Conservation (phyloP, 2,113 vertebrate genomes). For the Tympanuchus pallidicinctus region DNA sequence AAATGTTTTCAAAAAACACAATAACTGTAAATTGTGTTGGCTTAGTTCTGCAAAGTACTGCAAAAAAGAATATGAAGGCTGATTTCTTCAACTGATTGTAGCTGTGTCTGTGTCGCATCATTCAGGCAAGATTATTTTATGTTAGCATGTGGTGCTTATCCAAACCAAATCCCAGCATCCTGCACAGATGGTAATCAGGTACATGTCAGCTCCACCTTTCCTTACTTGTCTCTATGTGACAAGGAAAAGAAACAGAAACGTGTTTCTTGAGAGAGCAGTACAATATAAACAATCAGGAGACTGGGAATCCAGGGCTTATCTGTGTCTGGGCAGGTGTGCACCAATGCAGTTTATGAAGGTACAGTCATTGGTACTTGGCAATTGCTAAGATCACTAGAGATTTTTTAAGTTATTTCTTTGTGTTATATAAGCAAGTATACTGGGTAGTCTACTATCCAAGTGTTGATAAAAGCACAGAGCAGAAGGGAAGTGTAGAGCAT, state of each 20-base stretch:
- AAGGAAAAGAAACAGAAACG: neutral
- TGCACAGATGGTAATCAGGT: neutral
- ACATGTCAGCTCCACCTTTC: neutral
- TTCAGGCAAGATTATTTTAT: neutral
- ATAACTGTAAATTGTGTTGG: neutral
- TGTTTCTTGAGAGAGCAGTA: neutral
- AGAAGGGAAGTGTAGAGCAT: neutral
- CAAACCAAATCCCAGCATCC: neutral
- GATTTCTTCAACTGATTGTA: neutral
- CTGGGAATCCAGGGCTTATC: neutral
- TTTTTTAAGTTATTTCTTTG: neutral
- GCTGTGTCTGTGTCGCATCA: neutral
- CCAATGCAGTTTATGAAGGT: neutral
- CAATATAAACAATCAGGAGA: neutral
- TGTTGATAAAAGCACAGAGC: neutral
- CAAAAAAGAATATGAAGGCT: neutral
- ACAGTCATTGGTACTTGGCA: neutral
- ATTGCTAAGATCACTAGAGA: neutral
- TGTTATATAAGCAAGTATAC: neutral
- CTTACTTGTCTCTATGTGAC: neutral
- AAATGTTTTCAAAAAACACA: neutral
- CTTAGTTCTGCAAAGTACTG: neutral
- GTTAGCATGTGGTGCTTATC: accelerated
- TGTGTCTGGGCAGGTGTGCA: neutral
- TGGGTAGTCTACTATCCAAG: neutral